Evolutionary conservation across 2,113 vertebrate genomes (phyloP), one percentile per base, ranked within the genome.

Genomic region (Isurus oxyrinchus): DNA sequence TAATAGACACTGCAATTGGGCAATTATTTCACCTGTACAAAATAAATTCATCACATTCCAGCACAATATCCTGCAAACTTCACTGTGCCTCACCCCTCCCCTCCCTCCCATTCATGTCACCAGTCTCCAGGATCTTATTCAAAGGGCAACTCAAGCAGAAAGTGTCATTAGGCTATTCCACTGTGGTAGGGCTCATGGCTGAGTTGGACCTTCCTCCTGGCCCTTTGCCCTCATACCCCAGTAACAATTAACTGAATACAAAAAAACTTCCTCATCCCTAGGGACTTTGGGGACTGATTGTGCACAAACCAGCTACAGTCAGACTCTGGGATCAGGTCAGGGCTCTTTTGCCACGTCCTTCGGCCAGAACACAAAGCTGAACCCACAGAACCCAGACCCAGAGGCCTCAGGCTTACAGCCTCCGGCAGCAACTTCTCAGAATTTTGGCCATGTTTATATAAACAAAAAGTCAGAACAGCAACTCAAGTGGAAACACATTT

Each of bases 381-480:
- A 3, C 31, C 87, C 25, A 2, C 53, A 16, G 3, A 19, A 2
- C 31, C 23, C 88, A 91, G 84, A 25, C 40, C 84, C 5, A 25
- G 13, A 44, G 87, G 53, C 86, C 53, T 10, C 49, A 27, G 13
- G 87, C 2, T 11, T 8, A 59, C 40, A n/a, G 88, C 55, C 53
- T 27, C 53, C 25, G 0, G 87, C 53, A 90, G 55, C 55, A n/a
- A 55, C 88, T 90, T 57, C 87, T 90, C 87, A 11, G 8, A 55
- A 23, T 59, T n/a, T 59, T 59, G 57, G 55, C 14, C 88, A 59
- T 31, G 49, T 59, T 57, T 35, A 35, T 91, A 59, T 91, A 91
- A 91, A 91, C 88, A 91, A 91, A 91, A 55, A 13, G 88, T 59
- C 88, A 90, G 55, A 31, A 35, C 87, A 90, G 87, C 87, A 14